Conservation (phyloP, 1,140 invertebrate genomes). For the Colletes latitarsis region DNA sequence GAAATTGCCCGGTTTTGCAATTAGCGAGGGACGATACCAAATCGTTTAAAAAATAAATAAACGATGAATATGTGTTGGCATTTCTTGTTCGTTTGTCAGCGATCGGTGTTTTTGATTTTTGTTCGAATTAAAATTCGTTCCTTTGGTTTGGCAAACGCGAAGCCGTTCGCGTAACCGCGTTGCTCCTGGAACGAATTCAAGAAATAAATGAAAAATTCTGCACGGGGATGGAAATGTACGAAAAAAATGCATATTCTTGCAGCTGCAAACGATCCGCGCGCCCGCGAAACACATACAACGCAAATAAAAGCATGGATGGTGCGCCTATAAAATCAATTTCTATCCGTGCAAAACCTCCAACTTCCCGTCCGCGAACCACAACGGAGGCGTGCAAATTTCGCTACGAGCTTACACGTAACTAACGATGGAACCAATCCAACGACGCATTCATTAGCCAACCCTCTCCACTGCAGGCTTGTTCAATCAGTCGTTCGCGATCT, state of each 20-base stretch:
- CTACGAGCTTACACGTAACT: not conserved
- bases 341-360: not conserved
- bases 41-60: not conserved
- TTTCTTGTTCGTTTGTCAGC: not conserved
- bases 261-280: slow-evolving; percentile 4
- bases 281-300: not conserved
- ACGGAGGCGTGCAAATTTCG: slow-evolving; percentile 15
- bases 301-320: slow-evolving; percentile 10
- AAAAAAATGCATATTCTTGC: not conserved
- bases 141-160: slow-evolving; percentile 7
- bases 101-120: not conserved
- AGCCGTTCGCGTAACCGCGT: slow-evolving; percentile 10
- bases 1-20: not conserved
- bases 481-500: too few species aligned
- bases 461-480: too few species aligned
- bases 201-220: slow-evolving; percentile 30
- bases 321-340: slow-evolving; percentile 33
- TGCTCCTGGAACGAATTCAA: slow-evolving; percentile 29
- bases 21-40: not conserved
- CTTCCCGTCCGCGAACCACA: not conserved
- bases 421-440: too few species aligned
- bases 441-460: too few species aligned
- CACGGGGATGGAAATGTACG: not conserved
- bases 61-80: not conserved
- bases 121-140: slow-evolving; percentile 4